Conservation (phyloP, 2,888 invertebrate genomes). For the Eretmocerus hayati region DNA sequence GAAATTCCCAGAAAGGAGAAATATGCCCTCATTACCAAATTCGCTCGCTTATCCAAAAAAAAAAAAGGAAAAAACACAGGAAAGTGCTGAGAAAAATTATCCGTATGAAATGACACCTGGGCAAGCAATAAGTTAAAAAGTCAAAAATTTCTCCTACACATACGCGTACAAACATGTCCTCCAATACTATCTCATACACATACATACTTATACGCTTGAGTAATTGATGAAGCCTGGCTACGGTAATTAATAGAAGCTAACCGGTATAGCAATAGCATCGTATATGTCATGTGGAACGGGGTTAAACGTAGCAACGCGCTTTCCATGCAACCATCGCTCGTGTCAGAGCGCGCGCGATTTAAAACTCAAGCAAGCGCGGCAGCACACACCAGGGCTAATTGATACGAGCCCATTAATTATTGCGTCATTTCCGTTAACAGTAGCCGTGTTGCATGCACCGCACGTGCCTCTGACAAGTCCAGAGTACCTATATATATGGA, state of each 20-base stretch:
- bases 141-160: slow-evolving; percentile 36
- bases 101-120: slow-evolving; percentile 37
- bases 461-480: neutral
- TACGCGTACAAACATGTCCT: too few relatives aligned
- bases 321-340: too few relatives aligned
- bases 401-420: slow-evolving; percentile 46
- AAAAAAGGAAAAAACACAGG: too few relatives aligned
- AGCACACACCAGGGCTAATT: slow-evolving; percentile 34
- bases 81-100: too few relatives aligned
- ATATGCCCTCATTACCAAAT: too few relatives aligned
- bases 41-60: too few relatives aligned
- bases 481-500: neutral
- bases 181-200: neutral
- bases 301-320: neutral
- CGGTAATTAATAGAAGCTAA: neutral
- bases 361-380: neutral
- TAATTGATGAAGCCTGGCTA: neutral
- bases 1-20: too few relatives aligned
- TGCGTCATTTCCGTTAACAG: slow-evolving; percentile 21
- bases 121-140: slow-evolving; percentile 42
- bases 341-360: neutral
- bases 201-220: neutral
- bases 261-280: too few relatives aligned
- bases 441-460: neutral
- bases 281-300: neutral